These are phyloP conservation scores for Pyxicephalus adspersus DNA, from an alignment of 2,113 vertebrate genomes.

Conservation along the genomic window DNA sequence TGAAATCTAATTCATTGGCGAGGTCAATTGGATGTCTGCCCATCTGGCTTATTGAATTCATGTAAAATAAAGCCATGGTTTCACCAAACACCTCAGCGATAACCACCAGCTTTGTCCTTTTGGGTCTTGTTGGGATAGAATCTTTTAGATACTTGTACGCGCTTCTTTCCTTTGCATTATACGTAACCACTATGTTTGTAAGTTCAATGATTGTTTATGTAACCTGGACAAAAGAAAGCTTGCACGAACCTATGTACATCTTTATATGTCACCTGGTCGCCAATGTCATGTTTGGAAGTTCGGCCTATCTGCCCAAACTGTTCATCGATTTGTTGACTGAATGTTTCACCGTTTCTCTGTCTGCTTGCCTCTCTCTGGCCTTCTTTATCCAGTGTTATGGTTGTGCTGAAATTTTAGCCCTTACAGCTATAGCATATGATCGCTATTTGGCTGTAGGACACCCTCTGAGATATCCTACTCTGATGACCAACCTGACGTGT, in stretches of 20 bases:
- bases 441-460: conserved; percentile 11
- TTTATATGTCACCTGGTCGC: neutral
- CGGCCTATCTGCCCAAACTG: neutral
- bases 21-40: too few relatives aligned
- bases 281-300: conserved; percentile 1
- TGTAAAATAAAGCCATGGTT: too few relatives aligned
- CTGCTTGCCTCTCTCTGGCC: neutral
- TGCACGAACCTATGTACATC: conserved; percentile 33
- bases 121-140: conserved; percentile 12
- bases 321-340: neutral
- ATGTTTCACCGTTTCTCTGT: neutral
- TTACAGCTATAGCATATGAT: conserved; percentile 26
- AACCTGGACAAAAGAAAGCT: neutral
- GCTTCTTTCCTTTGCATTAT: neutral
- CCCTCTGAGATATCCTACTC: neutral
- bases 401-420: neutral
- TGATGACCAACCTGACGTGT: conserved; percentile 3
- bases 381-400: neutral
- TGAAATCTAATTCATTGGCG: too few relatives aligned
- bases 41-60: too few relatives aligned
- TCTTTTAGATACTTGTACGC: neutral
- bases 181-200: neutral
- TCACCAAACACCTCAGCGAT: neutral
- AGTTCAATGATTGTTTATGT: neutral
- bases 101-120: neutral